Percentiles rank a stretch among this genome's conserved stretches.
These are phyloP conservation scores for Aricia agestis DNA, from an alignment of 1,140 invertebrate genomes.

Conservation along the genomic window DNA sequence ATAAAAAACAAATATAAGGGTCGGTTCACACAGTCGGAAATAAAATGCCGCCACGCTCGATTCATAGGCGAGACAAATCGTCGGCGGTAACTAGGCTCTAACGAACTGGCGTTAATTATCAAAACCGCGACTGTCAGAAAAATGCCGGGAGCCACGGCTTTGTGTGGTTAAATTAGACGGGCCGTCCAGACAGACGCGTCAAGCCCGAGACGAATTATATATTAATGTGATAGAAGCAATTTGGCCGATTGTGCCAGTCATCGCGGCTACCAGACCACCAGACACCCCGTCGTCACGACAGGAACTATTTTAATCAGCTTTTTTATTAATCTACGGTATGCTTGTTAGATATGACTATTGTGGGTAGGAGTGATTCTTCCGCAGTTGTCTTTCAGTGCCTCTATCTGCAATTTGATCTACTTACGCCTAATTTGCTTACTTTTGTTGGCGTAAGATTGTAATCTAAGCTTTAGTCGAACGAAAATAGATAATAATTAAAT, in stretches of 20 bases:
- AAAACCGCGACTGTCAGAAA: slow-evolving; percentile 57
- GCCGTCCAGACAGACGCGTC: slow-evolving; percentile 38
- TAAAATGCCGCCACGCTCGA: background rate
- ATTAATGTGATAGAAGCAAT: slow-evolving; percentile 67
- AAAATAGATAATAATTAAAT: too few relatives aligned
- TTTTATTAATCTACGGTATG: slow-evolving; percentile 14
- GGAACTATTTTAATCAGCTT: slow-evolving; percentile 16
- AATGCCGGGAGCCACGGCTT: slow-evolving; percentile 57
- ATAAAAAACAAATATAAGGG: background rate
- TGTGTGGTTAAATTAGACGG: slow-evolving; percentile 70
- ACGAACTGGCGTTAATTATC: slow-evolving; percentile 52
- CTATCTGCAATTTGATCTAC: too few relatives aligned
- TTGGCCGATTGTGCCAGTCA: slow-evolving; percentile 62
- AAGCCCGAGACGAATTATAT: slow-evolving; percentile 43
- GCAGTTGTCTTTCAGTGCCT: too few relatives aligned
- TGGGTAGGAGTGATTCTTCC: too few relatives aligned
- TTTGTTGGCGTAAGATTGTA: too few relatives aligned
- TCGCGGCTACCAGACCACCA: slow-evolving; percentile 27
- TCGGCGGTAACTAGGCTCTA: slow-evolving; percentile 59
- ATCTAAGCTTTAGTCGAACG: too few relatives aligned
- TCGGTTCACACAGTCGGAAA: background rate
- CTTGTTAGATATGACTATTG: slow-evolving; percentile 6
- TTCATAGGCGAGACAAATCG: slow-evolving; percentile 16
- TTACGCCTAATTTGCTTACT: too few relatives aligned
- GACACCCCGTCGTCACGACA: slow-evolving; percentile 30